Conservation (phyloP, 2,113 vertebrate species). For the Mastomys natalensis region DNA sequence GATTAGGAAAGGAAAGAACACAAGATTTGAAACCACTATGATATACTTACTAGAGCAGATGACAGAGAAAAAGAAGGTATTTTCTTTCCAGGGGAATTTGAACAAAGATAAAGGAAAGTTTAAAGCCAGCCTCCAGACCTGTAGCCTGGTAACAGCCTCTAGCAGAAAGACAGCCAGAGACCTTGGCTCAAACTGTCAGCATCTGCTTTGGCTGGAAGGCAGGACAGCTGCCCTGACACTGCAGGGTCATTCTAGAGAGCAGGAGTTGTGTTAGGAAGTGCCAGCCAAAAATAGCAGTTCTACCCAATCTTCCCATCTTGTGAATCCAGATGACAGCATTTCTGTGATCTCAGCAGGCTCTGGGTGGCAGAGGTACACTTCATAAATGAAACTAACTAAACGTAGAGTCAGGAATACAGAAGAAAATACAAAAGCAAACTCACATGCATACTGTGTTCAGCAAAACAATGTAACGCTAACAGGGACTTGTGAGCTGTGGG, state of each 20-base stretch:
- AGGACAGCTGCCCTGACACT: not conserved
- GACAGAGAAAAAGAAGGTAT: not conserved
- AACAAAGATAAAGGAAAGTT: constrained; percentile 25
- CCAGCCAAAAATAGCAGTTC: constrained; percentile 12
- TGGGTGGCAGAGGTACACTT: not conserved
- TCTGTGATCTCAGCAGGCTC: constrained; percentile 6
- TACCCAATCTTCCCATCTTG: not conserved
- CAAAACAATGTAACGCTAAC: constrained; percentile 31
- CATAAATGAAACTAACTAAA: not conserved
- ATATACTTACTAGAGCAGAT: constrained; percentile 46
- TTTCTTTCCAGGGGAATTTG: constrained; percentile 19
- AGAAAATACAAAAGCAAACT: not conserved
- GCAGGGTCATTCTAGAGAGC: not conserved
- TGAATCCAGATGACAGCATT: constrained; percentile 17
- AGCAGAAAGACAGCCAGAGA: not conserved
- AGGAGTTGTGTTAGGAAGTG: not conserved
- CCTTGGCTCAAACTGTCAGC: not conserved
- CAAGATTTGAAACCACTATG: not conserved
- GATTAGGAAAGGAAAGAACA: constrained; percentile 53
- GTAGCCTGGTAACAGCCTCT: not conserved
- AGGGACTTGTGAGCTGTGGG: not conserved
- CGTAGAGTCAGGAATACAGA: constrained; percentile 19
- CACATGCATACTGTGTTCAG: not conserved
- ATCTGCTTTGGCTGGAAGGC: not conserved
- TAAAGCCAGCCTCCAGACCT: not conserved